Base-by-base conservation (phyloP, 2,888 invertebrate genomes). In the Oscheius onirici region DNA sequence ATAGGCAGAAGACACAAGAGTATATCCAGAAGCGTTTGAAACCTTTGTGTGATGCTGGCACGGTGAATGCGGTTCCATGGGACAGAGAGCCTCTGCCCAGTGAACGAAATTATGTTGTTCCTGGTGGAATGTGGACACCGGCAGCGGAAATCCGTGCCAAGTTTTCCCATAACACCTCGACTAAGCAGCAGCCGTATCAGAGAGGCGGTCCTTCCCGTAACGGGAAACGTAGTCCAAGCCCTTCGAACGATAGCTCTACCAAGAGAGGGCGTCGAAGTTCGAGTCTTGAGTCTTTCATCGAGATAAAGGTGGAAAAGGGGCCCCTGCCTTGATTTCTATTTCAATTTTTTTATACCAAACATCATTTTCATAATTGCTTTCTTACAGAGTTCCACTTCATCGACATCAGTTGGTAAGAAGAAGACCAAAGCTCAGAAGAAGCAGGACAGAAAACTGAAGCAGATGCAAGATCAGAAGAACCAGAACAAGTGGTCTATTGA, bases 21-120 rank as follows among this genome's bases (percentile, higher is more conserved):
- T 94, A 94, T 85, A 90, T 99, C 71, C 95, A 95, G 89, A 95
- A 95, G 46, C 94, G 95, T 89, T 93, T 97, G 76, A 95, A 94
- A 66, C 92, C 93, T 71, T 93, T 95, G 17, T 94, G 95, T 57
- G 93, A 93, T 87, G 93, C 93, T 84, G 94, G 94, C 76, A 93
- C 93, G 79, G 91, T 95, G 54, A 93, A 93, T 92, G 92, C 92
- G 1, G 93, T 94, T 87, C 94, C 97, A 90, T 99, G 99, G 99
- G 93, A 93, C 83, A 92, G 91, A 77, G 97, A 97, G 88, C 94
- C 95, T 40, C 91, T 97, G 81, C 97, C 97, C 51, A 93, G 87
- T 66, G 83, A 83, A 66, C 71, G 76, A 69, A 81, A 83, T 65
- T 86, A 73, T 71, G 73, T 79, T 55, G 46, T 82, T 54, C 65